Conservation (phyloP, 2,113 vertebrate genomes). For the western clawed frog (Xenopus tropicalis) region UCB_Xtro_10.0 CM004452.2:18217001-18217500, state of each 20-base stretch:
- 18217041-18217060: too few species aligned
- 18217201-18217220: background rate
- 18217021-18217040: too few species aligned
- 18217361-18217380: conserved; percentile 3
- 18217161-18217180: background rate
- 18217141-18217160: background rate
- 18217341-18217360: background rate
- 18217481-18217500: conserved; percentile 36
- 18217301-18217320: background rate
- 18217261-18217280: too few species aligned
- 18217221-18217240: background rate
- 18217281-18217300: background rate
- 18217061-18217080: too few species aligned
- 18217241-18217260: too few species aligned
- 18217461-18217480: conserved; percentile 12
- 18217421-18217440: conserved; percentile 20
- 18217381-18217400: background rate
- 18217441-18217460: conserved; percentile 16
- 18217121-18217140: background rate
- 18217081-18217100: too few species aligned
- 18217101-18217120: too few species aligned
- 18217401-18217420: conserved; percentile 3
- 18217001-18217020: too few species aligned
- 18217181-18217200: background rate
- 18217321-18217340: too few species aligned